Base-by-base conservation (phyloP, 2,797 vertebrate species). In the Chaunax sp. region DNA sequence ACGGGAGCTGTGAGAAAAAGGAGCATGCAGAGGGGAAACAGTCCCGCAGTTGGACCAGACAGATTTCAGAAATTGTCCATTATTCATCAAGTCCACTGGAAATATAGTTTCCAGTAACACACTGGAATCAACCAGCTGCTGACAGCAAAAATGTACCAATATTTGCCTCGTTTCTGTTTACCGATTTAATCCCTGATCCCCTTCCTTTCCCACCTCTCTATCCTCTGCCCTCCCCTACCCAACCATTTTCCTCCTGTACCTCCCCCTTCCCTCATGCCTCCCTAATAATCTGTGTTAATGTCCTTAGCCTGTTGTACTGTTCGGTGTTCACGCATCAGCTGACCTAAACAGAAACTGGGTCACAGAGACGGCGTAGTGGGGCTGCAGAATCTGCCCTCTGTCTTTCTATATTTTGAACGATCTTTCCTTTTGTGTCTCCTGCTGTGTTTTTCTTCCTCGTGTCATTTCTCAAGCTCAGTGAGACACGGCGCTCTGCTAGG, bases 291-390 rank as follows among this genome's bases (percentile, higher is more conserved):
- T 90, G 68, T 28, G 71, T 67, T 87, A 82, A 83, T 88, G 84
- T 82, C 58, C 70, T 90, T 79, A 87, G 67, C 77, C 59, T 9
- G 58, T 69, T 47, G 51, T 57, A 49, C 69, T 81, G 66, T 81
- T 85, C 75, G 72, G 73, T 70, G 84, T 78, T 82, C 51, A 44
- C 26, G 64, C 23, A 72, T 91, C 84, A 91, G 78, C 85, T 90
- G 89, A 92, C 87, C 75, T 64, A 65, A 53, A 50, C 75, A 75
- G 50, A 77, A 92, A 86, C 70, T 91, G 80, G 90, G 90, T 89
- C 92, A 92, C 69, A 50, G 69, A 60, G 70, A 78, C 51, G 33
- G 52, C 13, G 40, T 64, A 57, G 56, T 16, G 55, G 59, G 50
- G 62, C 73, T 37, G 28, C 59, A 50, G 80, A 66, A 65, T 55